Evolutionary conservation across 2,113 vertebrate genomes (phyloP).

Genomic region (Azemiops feae): DNA sequence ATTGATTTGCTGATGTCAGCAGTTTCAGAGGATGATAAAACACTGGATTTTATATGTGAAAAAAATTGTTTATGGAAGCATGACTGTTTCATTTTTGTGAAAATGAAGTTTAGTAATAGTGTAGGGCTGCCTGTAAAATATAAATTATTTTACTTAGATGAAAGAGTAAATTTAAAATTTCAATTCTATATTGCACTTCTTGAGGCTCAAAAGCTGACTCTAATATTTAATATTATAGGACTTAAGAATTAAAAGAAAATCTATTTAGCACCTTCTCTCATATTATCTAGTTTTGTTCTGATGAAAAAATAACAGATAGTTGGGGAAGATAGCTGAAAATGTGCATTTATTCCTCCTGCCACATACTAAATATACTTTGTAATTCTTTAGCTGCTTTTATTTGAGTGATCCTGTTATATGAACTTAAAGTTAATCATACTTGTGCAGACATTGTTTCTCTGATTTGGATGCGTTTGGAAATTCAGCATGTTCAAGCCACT

Average conservation of each 20-base stretch:
- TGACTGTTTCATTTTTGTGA: neutral
- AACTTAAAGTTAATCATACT: neutral
- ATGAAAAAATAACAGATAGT: neutral
- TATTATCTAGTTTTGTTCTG: neutral
- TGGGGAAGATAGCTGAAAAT: neutral
- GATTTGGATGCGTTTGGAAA: neutral
- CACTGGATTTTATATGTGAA: constrained; percentile 12
- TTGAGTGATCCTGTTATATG: neutral
- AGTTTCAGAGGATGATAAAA: constrained; percentile 19
- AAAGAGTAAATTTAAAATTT: neutral
- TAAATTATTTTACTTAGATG: neutral
- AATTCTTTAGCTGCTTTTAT: neutral
- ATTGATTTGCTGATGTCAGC: constrained; percentile 29
- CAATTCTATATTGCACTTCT: neutral
- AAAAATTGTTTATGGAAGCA: neutral
- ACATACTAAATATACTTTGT: neutral
- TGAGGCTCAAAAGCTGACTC: neutral
- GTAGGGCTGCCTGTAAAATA: neutral
- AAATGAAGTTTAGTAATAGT: neutral
- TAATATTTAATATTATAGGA: neutral
- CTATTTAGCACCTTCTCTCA: neutral
- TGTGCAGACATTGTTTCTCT: neutral
- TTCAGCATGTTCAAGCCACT: neutral
- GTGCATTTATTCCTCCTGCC: neutral
- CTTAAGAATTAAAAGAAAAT: neutral